These are phyloP conservation scores for Spodoptera litura DNA, from an alignment of 1,140 invertebrate species.

Conservation along the genomic window DNA sequence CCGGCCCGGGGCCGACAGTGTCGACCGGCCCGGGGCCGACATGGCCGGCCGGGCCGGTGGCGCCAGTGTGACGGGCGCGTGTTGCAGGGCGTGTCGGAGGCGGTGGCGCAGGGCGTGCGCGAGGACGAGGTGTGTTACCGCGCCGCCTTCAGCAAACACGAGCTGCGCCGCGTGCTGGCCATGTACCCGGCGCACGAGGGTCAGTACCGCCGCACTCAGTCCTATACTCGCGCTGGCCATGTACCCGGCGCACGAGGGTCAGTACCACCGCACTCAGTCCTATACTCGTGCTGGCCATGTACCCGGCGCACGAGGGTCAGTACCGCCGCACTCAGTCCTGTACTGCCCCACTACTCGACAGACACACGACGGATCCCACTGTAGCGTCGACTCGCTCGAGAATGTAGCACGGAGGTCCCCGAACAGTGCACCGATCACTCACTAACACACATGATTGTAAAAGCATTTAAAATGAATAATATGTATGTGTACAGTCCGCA, in stretches of 20 bases:
- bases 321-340: background rate
- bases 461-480: background rate
- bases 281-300: conserved; percentile 94
- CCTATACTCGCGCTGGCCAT: conserved; percentile 90
- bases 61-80: too few relatives aligned
- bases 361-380: too few relatives aligned
- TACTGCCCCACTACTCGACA: too few relatives aligned
- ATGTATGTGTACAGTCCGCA: conserved; percentile 90
- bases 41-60: conserved; percentile 92
- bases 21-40: background rate
- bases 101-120: conserved; percentile 97
- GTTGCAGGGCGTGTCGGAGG: conserved; percentile 93
- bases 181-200: conserved; percentile 97
- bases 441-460: too few relatives aligned
- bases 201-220: conserved; percentile 33
- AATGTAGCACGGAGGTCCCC: too few relatives aligned
- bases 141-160: conserved; percentile 98
- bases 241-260: conserved; percentile 95
- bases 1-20: too few relatives aligned
- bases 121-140: conserved; percentile 99
- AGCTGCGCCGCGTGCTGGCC: conserved; percentile 97
- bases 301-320: conserved; percentile 94
- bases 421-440: too few relatives aligned
- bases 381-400: too few relatives aligned
- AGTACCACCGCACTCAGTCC: background rate